Percentiles rank a stretch among this genome's conserved stretches.
phyloP scores from a whole-genome alignment of 2,113 vertebrate genomes.

The Eretmochelys imbricata region DNA sequence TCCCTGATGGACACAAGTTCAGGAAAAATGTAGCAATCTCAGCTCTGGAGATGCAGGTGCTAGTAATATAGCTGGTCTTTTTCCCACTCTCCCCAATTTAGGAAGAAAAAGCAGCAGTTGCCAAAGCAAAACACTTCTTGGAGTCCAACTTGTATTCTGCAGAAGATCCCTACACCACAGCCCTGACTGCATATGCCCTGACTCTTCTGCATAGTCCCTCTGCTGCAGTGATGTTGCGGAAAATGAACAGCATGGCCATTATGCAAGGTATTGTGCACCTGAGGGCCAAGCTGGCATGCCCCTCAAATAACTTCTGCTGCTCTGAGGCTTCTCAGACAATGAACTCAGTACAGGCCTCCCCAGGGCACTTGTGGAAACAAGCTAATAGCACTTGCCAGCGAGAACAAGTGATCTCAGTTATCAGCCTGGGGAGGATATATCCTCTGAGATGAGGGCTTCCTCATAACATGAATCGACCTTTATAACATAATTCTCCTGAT shows the following conservation, averaged over 20 bases:
- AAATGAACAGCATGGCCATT: slow-evolving; percentile 92
- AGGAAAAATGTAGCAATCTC: not conserved
- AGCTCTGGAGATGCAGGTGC: not conserved
- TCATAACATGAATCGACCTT: fast-evolving
- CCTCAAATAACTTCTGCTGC: not conserved
- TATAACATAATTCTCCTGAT: not conserved
- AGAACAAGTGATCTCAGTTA: fast-evolving
- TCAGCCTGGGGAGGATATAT: not conserved
- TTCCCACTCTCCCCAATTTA: slow-evolving; percentile 42
- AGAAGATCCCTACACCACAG: slow-evolving; percentile 91
- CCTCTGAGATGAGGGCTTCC: not conserved
- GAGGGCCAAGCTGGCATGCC: fast-evolving
- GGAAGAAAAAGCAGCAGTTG: slow-evolving; percentile 87
- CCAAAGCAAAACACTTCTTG: slow-evolving; percentile 89
- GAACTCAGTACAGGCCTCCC: not conserved
- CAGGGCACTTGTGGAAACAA: not conserved
- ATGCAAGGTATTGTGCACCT: slow-evolving; percentile 82
- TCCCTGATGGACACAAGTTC: fast-evolving
- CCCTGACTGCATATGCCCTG: slow-evolving; percentile 86
- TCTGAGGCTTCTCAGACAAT: not conserved
- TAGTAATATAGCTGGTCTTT: not conserved
- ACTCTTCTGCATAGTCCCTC: slow-evolving; percentile 86
- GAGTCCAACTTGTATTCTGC: slow-evolving; percentile 88
- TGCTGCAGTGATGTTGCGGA: slow-evolving; percentile 78
- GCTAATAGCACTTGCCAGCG: not conserved